Percentiles rank a stretch among this genome's conserved stretches.
phyloP scores from a whole-genome alignment of 2,888 invertebrate species.

The Phasia obesa region DNA sequence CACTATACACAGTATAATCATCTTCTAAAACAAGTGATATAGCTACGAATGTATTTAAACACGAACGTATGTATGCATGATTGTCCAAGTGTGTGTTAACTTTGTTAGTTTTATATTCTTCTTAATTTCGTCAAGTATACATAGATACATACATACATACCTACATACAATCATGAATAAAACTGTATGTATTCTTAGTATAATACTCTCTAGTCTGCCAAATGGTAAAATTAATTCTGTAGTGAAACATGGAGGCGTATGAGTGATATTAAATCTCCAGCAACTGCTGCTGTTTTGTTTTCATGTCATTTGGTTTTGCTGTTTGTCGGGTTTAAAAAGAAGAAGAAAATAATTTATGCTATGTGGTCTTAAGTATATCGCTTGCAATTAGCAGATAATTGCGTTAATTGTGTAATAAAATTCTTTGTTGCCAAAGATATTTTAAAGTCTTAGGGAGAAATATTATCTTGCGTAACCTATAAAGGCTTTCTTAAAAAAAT shows the following conservation, averaged over 20 bases:
- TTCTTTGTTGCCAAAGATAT: constrained; percentile 13
- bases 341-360: constrained; percentile 57
- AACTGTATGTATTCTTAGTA: neutral
- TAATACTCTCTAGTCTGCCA: constrained; percentile 18
- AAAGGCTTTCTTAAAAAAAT: too few species aligned
- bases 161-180: neutral
- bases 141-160: neutral
- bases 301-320: neutral
- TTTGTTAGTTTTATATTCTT: neutral
- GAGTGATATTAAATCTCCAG: constrained; percentile 21
- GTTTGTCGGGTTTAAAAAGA: constrained; percentile 23
- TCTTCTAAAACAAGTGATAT: neutral
- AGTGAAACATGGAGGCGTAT: neutral
- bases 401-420: constrained; percentile 69
- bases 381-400: constrained; percentile 69
- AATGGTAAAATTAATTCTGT: constrained; percentile 5
- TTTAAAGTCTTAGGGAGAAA: neutral
- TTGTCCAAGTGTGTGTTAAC: neutral
- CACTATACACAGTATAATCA: neutral
- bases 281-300: neutral
- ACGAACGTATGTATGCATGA: neutral
- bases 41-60: too few species aligned
- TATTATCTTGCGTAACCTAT: neutral
- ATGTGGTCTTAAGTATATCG: constrained; percentile 61
- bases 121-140: neutral